Evolutionary conservation across 2,113 vertebrate species (phyloP), one percentile per base, ranked within the genome.

Genomic region (Megaceryle maxima): DNA sequence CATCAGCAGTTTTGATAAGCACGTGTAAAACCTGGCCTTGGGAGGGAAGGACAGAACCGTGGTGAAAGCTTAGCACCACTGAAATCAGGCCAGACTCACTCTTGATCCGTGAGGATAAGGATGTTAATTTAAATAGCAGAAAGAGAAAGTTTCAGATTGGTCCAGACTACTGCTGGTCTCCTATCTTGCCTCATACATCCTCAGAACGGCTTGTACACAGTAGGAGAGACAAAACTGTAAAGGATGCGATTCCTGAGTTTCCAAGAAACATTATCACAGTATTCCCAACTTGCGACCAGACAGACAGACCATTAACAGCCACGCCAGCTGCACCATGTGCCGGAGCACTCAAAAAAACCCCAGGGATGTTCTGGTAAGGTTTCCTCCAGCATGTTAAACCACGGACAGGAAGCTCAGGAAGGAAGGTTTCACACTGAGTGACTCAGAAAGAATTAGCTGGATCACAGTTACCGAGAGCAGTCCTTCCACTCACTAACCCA

Each of bases 1-100:
- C 16, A 4, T 3, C 0, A 0, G 9, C 11, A 9, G 41, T 14
- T 83, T 39, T 17, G n/a, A 75, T 11, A 48, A 33, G 3, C 43
- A 21, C 48, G 8, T 4, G 10, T 26, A n/a, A 83, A 51, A 50
- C 4, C 16, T 37, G 33, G 48, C 35, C 16, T 21, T 18, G 18
- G 31, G 21, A 73, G 11, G 10, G 11, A 64, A 50, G n/a, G 43
- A 35, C 48, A 41, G 31, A 39, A 22, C 17, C 0, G 1, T 14
- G 43, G 62, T 9, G 48, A 63, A 68, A 50, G 19, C 35, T 44
- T 56, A 70, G 44, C 19, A 7, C 11, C 7, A 43, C 29, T 37
- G 41, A 48, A 35, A 72, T n/a, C 46, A 33, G n/a, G 46, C 17
- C 73, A 68, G 46, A 16, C 7, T 33, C 43, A 22, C 28, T 68